Conservation (phyloP, 2,797 vertebrate species). For the Lophotriccus pileatus region DNA sequence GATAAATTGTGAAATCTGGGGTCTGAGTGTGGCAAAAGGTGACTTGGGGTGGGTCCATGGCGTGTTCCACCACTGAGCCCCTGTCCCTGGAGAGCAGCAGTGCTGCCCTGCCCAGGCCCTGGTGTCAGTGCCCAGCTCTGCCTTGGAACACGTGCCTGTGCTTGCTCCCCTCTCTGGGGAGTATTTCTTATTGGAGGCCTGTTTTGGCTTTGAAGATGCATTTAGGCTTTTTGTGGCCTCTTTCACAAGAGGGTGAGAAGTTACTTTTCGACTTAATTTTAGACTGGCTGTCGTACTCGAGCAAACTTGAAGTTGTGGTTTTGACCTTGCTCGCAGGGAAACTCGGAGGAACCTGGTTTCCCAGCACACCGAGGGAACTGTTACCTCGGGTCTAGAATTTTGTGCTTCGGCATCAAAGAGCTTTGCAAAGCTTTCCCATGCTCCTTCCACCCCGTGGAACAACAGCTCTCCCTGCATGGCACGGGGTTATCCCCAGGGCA, state of each 20-base stretch:
- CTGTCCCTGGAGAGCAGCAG: neutral
- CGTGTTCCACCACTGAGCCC: neutral
- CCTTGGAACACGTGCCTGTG: neutral
- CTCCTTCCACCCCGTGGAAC: neutral
- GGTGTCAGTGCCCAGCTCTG: neutral
- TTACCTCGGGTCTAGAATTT: slow-evolving; percentile 21
- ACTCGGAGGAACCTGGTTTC: neutral
- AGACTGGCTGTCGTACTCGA: neutral
- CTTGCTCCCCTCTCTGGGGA: neutral
- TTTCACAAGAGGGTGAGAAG: slow-evolving; percentile 50
- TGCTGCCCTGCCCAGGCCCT: neutral
- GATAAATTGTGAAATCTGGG: neutral
- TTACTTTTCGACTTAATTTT: slow-evolving; percentile 40
- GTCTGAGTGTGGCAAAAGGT: neutral
- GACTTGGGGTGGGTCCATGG: neutral
- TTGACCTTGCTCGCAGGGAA: neutral
- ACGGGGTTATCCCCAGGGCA: slow-evolving; percentile 18
- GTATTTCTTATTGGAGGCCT: neutral
- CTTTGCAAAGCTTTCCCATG: slow-evolving; percentile 31
- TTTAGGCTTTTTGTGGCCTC: neutral
- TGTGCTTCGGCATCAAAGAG: slow-evolving; percentile 1
- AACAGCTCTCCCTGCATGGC: neutral
- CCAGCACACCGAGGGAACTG: neutral
- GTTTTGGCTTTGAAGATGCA: slow-evolving; percentile 17
- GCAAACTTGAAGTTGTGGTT: neutral